Percentiles rank a stretch among this genome's conserved stretches.
These are phyloP conservation scores for Chrysotoxum bicinctum DNA, from an alignment of 2,888 invertebrate species.

Conservation along the genomic window DNA sequence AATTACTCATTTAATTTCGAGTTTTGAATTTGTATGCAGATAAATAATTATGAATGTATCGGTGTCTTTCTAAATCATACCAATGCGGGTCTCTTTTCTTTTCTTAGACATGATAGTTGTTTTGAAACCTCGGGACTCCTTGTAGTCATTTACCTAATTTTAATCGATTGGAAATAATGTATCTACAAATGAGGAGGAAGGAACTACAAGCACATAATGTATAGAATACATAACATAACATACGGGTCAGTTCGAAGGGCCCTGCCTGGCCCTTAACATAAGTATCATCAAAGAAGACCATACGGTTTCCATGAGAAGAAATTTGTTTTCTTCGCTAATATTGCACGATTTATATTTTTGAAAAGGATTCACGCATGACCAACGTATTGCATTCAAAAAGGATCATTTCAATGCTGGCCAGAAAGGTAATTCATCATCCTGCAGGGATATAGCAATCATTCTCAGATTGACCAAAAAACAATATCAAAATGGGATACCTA, in stretches of 20 bases:
- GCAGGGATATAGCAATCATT: constrained; percentile 23
- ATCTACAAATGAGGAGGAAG: no score
- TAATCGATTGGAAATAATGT: no score
- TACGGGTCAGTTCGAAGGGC: neutral
- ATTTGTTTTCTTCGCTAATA: constrained; percentile 16
- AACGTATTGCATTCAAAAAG: constrained; percentile 20
- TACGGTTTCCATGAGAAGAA: neutral
- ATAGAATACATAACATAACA: neutral
- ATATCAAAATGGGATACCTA: neutral
- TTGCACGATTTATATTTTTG: constrained; percentile 15
- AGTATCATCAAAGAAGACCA: neutral
- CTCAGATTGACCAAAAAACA: constrained; percentile 35
- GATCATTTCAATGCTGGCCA: constrained; percentile 49
- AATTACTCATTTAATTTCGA: no score
- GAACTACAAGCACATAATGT: neutral
- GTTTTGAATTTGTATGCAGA: no score
- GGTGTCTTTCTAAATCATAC: no score
- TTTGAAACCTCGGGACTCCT: no score
- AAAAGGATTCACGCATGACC: constrained; percentile 67
- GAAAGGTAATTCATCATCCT: constrained; percentile 26
- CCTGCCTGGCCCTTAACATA: neutral
- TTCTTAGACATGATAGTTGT: no score
- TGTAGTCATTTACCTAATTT: no score
- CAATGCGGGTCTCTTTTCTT: no score
- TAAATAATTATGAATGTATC: no score